A percentile compares a stretch with the other conserved stretches of the same genome.
These are phyloP conservation scores for Trogon melanurus DNA, from an alignment of 2,113 vertebrate genomes.

Conservation along the genomic window DNA sequence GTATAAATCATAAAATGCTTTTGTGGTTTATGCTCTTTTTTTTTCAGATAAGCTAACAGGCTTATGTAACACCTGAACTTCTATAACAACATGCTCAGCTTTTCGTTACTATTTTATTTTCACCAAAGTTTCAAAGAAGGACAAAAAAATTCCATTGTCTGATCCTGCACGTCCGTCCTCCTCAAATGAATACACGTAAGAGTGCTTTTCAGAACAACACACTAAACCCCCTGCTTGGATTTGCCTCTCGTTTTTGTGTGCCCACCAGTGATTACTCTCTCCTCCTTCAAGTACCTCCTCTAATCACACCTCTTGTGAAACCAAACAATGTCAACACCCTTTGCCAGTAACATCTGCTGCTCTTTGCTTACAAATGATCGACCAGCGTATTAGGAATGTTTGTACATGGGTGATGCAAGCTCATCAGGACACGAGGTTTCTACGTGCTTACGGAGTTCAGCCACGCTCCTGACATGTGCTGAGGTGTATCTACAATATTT, in stretches of 20 bases:
- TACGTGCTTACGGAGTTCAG: not conserved
- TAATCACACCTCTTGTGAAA: conserved; percentile 41
- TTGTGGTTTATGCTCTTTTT: conserved; percentile 13
- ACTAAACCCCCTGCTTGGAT: not conserved
- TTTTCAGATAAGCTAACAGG: not conserved
- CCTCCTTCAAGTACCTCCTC: conserved; percentile 1
- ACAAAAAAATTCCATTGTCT: conserved; percentile 4
- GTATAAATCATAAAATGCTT: conserved; percentile 24
- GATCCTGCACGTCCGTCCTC: not conserved
- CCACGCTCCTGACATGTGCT: fast-evolving
- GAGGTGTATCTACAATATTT: not conserved
- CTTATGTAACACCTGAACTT: not conserved
- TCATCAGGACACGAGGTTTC: not conserved
- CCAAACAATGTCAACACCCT: not conserved
- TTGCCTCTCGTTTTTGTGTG: not conserved
- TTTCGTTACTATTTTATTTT: conserved; percentile 47
- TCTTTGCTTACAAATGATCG: not conserved
- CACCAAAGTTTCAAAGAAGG: conserved; percentile 34
- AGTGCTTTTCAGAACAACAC: not conserved
- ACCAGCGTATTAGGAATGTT: not conserved
- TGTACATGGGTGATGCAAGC: not conserved
- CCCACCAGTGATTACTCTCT: conserved; percentile 16
- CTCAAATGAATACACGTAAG: not conserved
- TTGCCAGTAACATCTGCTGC: conserved; percentile 18
- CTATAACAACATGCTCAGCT: conserved; percentile 36